Evolutionary conservation across 2,113 vertebrate genomes (phyloP), one percentile per base, ranked within the genome.

Genomic region (Oceanodroma tethys): DNA sequence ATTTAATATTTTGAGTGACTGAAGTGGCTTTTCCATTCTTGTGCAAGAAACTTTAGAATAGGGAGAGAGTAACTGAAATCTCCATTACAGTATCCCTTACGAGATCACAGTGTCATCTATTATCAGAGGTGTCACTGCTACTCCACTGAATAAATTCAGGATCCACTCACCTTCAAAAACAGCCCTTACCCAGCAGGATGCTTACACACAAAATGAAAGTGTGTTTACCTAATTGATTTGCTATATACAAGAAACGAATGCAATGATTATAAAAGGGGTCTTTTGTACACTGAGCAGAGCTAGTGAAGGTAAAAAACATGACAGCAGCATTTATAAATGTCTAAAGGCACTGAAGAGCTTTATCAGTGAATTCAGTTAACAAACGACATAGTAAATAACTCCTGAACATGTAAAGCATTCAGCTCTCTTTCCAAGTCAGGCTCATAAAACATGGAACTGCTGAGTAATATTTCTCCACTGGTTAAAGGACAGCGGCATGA

Each of bases 121-220:
- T 82, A 47, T 94, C 91, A 88, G 70, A 93, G 81, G 58, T 66
- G 63, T 93, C 89, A 90, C 81, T 87, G 89, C 86, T 82, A 88
- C 67, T 90, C 79, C 63, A 79, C n/a, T 50, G 74, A 73, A 94
- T 59, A 96, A 91, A 88, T 73, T 42, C 26, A 59, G 62, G 76
- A 80, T 88, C 74, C 45, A 53, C 74, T 90, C 26, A 25, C 81
- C 55, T 95, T 87, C 91, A 90, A 62, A 79, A 91, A 11, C 32
- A 90, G n/a, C 14, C 42, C 30, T 76, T 75, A 56, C 47, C n/a
- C 43, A 79, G 43, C 66, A 93, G 71, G 36, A 65, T 68, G 26
- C 32, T 58, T 73, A 72, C 45, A 34, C 32, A 55, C 71, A 65
- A 91, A 92, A 78, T 52, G 30, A 50, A 63, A 81, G 12, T 42